phyloP scores from a whole-genome alignment of 2,888 invertebrate species.

The Euphydryas editha region DNA sequence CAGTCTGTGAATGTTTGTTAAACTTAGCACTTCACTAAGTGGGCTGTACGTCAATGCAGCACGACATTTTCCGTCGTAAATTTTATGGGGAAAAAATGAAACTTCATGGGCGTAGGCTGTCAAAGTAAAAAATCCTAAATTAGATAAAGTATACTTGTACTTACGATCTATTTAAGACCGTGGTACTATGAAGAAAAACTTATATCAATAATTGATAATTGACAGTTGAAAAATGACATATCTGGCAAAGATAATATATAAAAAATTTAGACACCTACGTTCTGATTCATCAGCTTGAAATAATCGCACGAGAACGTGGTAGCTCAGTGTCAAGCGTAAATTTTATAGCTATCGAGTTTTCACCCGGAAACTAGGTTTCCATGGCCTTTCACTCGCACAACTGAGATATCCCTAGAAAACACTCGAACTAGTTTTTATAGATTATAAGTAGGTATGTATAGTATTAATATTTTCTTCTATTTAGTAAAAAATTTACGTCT shows the following conservation, averaged over 20 bases:
- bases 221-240: not conserved
- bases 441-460: not conserved
- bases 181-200: no score
- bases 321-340: slow-evolving; percentile 24
- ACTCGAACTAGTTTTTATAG: slow-evolving; percentile 36
- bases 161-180: no score
- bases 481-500: not conserved
- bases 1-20: no score
- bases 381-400: slow-evolving; percentile 56
- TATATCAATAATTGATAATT: no score
- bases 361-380: slow-evolving; percentile 54
- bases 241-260: not conserved
- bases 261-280: not conserved
- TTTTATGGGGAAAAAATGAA: no score
- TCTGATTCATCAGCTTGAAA: not conserved
- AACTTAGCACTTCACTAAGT: no score
- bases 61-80: no score
- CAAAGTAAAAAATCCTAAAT: no score
- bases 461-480: not conserved
- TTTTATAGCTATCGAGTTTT: slow-evolving; percentile 45
- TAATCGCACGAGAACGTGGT: slow-evolving; percentile 16
- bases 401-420: slow-evolving; percentile 39
- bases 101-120: no score
- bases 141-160: no score
- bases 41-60: no score